These are phyloP conservation scores for Cyprinodon brontotheroides DNA, from an alignment of 2,113 vertebrate genomes.

Conservation along the genomic window DNA sequence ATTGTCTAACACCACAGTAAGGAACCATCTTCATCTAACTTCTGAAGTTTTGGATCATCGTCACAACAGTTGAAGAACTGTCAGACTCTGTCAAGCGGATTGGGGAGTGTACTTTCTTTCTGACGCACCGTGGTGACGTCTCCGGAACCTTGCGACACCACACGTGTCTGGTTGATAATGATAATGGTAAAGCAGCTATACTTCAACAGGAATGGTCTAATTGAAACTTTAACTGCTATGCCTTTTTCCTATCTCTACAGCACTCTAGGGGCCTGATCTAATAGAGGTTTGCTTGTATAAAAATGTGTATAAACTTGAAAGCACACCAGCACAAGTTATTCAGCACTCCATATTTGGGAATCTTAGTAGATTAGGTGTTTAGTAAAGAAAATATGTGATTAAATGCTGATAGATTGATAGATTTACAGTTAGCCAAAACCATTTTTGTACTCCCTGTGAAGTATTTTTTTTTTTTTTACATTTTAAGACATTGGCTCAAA, in stretches of 20 bases:
- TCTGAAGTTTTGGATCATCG: background rate
- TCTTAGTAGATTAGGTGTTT: too few relatives aligned
- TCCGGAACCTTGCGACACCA: background rate
- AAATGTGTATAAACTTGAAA: background rate
- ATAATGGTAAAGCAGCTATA: too few relatives aligned
- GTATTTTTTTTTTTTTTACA: background rate
- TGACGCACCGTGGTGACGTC: background rate
- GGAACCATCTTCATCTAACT: too few relatives aligned
- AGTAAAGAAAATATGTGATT: background rate
- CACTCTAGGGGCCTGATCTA: too few relatives aligned
- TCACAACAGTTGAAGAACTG: background rate
- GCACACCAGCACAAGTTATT: background rate
- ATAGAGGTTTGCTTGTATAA: too few relatives aligned
- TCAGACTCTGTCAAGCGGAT: background rate
- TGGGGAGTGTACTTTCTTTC: background rate
- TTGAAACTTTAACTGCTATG: too few relatives aligned
- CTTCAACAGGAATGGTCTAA: too few relatives aligned
- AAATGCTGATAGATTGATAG: conserved; percentile 1
- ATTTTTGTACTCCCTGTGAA: background rate
- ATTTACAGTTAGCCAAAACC: too few relatives aligned
- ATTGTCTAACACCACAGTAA: too few relatives aligned
- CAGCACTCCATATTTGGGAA: too few relatives aligned
- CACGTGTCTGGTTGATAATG: too few relatives aligned
- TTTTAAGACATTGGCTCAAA: background rate
- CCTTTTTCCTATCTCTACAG: too few relatives aligned